Base-by-base conservation (phyloP, 2,113 vertebrate species). In the Turdus rufiventris region DNA sequence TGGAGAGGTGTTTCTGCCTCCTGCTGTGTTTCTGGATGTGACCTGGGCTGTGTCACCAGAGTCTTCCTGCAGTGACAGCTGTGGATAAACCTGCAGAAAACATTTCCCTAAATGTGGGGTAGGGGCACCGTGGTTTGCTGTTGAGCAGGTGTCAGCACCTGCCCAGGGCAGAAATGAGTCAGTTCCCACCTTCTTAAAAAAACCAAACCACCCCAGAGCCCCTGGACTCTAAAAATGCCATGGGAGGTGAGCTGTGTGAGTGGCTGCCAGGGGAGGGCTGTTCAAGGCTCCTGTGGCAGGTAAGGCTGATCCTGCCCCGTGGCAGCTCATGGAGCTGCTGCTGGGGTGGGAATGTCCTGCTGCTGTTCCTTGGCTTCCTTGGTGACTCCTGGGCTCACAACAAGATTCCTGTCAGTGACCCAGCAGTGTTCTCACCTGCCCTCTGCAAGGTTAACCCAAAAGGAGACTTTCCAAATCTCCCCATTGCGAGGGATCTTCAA, bases 81-180 rank as follows among this genome's bases (percentile, higher is more conserved):
- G 54, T 26, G 72, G 78, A 4, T 56, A 34, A 61, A 68, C 17
- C 50, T 61, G 20, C 78, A 83, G 85, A 9, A 33, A 65, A 11
- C 0, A 0, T 74, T 47, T n/a, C 51, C 43, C 48, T 26, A 12
- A 8, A 3, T 1, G 4, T 36, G 67, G 47, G 24, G 2, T 4
- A 15, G 26, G n/a, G 45, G 13, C 62, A 42, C 24, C 0, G 0
- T 45, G 86, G 4, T 40, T 51, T 51, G 43, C 24, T 25, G 23
- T 10, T 2, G 2, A 28, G 73, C 70, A 36, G 17, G 8, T 81
- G 48, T 28, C 36, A 53, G 57, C 43, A 63, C 47, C 62, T 58
- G 51, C 70, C 91, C 8, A 1, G 23, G 58, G 34, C 57, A 92
- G 68, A 40, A 83, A 57, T 65, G 74, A 95, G 36, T 75, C 75